Percentiles rank a stretch among this genome's conserved stretches.
phyloP scores from a whole-genome alignment of 2,113 vertebrate genomes.

The Urocitellus parryii region DNA sequence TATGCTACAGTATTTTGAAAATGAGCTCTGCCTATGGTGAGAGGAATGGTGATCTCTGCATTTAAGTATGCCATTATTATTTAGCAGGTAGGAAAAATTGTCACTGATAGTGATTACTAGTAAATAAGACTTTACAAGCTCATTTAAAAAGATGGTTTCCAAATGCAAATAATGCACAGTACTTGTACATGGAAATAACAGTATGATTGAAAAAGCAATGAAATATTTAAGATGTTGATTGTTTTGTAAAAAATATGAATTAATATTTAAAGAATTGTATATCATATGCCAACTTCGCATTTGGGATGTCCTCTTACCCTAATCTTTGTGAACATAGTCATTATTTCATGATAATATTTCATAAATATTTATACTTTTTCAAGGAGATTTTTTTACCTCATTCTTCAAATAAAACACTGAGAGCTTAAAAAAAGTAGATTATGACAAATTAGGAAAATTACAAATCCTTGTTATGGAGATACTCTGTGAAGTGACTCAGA shows the following conservation, averaged over 20 bases:
- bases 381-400: slow-evolving; percentile 23
- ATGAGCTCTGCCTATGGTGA: slow-evolving; percentile 33
- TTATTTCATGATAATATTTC: slow-evolving; percentile 76
- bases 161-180: slow-evolving; percentile 54
- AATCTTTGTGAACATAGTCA: slow-evolving; percentile 61
- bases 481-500: background rate
- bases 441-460: slow-evolving; percentile 5
- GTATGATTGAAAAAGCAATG: slow-evolving; percentile 53
- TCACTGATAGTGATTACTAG: slow-evolving; percentile 2
- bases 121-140: slow-evolving; percentile 66
- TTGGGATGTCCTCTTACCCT: slow-evolving; percentile 54
- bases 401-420: slow-evolving; percentile 69
- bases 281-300: slow-evolving; percentile 56
- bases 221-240: slow-evolving; percentile 74
- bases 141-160: slow-evolving; percentile 65
- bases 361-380: slow-evolving; percentile 77
- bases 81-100: slow-evolving; percentile 20
- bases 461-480: background rate
- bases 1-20: slow-evolving; percentile 54
- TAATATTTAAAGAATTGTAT: slow-evolving; percentile 73
- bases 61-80: slow-evolving; percentile 69
- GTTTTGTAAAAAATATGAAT: slow-evolving; percentile 69
- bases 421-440: background rate
- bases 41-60: background rate
- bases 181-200: slow-evolving; percentile 50